A percentile compares a stretch with the other conserved stretches of the same genome.
These are phyloP conservation scores for Encarsia formosa DNA, from an alignment of 2,888 invertebrate species.

Conservation along the genomic window DNA sequence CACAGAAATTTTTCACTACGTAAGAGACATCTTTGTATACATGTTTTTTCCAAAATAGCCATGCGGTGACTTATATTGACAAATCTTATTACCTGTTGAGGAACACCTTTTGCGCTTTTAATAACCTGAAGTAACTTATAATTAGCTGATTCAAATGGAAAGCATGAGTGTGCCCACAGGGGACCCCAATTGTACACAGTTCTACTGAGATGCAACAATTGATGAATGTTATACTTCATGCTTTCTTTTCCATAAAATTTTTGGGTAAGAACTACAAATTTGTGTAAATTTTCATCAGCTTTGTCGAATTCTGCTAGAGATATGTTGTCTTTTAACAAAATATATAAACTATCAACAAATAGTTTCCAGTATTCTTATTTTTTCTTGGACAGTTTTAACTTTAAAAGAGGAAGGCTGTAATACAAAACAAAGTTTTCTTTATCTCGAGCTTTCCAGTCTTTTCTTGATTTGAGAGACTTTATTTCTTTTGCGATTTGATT, in stretches of 20 bases:
- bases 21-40: background rate
- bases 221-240: background rate
- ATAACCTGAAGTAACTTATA: background rate
- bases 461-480: background rate
- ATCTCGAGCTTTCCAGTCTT: background rate
- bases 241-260: background rate
- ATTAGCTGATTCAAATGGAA: background rate
- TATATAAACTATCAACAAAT: background rate
- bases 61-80: background rate
- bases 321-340: background rate
- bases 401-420: slow-evolving; percentile 4
- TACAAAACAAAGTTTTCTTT: background rate
- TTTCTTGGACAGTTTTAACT: no score
- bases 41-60: background rate
- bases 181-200: background rate
- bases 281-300: background rate
- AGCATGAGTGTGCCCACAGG: background rate
- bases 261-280: background rate
- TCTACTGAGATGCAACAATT: background rate
- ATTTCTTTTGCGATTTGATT: background rate
- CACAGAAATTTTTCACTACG: background rate
- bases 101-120: background rate
- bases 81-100: background rate
- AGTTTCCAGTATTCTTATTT: background rate
- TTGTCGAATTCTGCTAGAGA: background rate